Percentiles rank a stretch among this genome's conserved stretches.
Conservation (phyloP, 2,113 vertebrate genomes). For the Pantherophis guttatus region DNA sequence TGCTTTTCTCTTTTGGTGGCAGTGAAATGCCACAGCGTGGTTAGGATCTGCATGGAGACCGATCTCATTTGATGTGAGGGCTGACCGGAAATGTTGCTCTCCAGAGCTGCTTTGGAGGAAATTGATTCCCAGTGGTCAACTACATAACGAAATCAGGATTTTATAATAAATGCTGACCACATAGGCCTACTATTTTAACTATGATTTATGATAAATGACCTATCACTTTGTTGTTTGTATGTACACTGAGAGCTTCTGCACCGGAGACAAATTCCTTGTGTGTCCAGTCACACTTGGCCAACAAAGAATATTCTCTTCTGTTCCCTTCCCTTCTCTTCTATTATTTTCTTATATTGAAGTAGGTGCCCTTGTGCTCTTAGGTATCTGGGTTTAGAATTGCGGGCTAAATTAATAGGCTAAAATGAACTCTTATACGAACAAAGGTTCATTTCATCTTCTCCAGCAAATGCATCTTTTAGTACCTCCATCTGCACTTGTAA, state of each 20-base stretch:
- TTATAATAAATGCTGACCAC: background rate
- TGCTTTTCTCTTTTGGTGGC: background rate
- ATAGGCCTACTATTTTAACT: background rate
- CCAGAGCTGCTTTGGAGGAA: background rate
- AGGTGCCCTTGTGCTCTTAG: background rate
- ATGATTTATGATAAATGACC: background rate
- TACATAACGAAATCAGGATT: background rate
- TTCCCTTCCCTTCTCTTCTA: background rate
- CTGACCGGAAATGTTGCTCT: background rate
- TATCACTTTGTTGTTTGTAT: background rate
- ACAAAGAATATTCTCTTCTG: background rate
- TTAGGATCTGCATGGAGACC: background rate
- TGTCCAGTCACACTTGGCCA: background rate
- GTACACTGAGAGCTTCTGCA: background rate
- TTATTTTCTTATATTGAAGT: background rate
- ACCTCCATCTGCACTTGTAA: conserved; percentile 42
- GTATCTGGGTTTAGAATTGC: background rate
- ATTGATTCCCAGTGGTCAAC: too few relatives aligned
- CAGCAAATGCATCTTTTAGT: conserved; percentile 31
- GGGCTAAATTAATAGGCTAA: background rate
- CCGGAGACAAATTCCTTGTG: background rate
- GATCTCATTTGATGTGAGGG: background rate
- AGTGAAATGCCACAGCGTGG: background rate
- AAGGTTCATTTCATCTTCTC: background rate
- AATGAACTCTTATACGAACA: background rate